Percentiles rank a stretch among this genome's conserved stretches.
Evolutionary conservation across 1,140 invertebrate species (phyloP).

Genomic region (Drosophila setifemur): DNA sequence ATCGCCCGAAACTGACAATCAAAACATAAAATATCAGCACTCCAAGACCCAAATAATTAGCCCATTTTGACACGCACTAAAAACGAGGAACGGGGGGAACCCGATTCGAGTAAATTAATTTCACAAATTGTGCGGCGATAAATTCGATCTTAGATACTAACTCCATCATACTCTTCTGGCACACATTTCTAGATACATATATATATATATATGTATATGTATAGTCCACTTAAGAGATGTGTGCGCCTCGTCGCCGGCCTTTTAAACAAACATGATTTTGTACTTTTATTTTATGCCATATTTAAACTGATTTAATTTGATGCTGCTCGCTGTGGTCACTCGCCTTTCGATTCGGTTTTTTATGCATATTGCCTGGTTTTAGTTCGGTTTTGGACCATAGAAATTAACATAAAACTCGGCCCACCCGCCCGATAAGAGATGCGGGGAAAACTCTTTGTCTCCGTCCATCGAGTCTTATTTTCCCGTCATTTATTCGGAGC

Average conservation of each 20-base stretch:
- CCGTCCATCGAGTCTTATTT: background rate
- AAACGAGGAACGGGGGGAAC: constrained; percentile 23
- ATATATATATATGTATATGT: no score
- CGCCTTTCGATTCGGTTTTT: constrained; percentile 31
- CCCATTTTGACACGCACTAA: constrained; percentile 23
- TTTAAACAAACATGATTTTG: constrained; percentile 71
- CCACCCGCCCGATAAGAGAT: background rate
- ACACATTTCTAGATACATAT: no score
- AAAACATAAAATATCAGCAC: constrained; percentile 11
- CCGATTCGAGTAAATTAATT: constrained; percentile 56
- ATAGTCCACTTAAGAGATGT: no score
- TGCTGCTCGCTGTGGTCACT: constrained; percentile 30
- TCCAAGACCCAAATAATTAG: constrained; percentile 44
- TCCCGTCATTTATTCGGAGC: background rate
- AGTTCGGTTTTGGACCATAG: no score
- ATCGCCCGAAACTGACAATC: constrained; percentile 70
- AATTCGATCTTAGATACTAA: constrained; percentile 35
- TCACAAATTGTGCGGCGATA: constrained; percentile 62
- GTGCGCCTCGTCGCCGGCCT: constrained; percentile 22
- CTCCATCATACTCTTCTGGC: no score
- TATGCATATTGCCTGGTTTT: constrained; percentile 30
- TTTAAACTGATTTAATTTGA: constrained; percentile 71
- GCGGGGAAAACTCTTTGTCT: constrained; percentile 17
- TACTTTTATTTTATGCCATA: constrained; percentile 70
- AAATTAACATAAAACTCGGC: constrained; percentile 41